Base-by-base conservation (phyloP, 2,888 invertebrate species). In the Drosophila neonasuta region DNA sequence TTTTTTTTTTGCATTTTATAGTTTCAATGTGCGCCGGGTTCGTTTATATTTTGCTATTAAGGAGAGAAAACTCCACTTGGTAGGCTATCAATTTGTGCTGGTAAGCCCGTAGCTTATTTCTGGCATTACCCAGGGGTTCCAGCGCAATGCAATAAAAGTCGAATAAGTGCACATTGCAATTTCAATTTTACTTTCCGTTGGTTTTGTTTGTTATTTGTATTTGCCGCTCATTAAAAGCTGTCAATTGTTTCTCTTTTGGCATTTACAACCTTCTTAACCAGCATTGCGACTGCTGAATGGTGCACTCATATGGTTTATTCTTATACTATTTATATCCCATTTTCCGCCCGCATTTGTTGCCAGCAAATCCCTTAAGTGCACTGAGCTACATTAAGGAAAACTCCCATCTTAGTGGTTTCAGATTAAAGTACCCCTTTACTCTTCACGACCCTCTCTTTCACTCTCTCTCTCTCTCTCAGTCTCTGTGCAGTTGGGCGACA, bases 181-280 rank as follows among this genome's bases (percentile, higher is more conserved):
- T 77, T 77, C 64, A 74, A 73, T 73, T 71, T 77, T 62, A 71
- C 66, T 72, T 74, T 68, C 54, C 61, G 51, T 36, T 39, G 32
- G 54, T 65, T 77, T 42, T 20, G 56, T 68, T 71, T 65, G 73
- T 79, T 74, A 74, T 77, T 72, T 78, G 68, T 78, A 70, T 72
- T 70, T 62, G 70, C 46, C 57, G 65, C 74, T 80, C 86, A 83
- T 86, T 80, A 86, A 80, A 80, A 80, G 80, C 80, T 78, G 84
- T 80, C 86, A 84, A 81, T 86, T 86, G 80, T 84, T 81, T 79
- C 66, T 76, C 66, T 70, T 36, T 76, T 74, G 81, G 63, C 78
- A 86, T 86, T 80, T 81, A 84, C 75, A 74, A 63, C 62, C 74
- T 70, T 63, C 61, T 74, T 74, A 74, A 74, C 69, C 60, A 66